Percentiles rank a stretch among this genome's conserved stretches.
phyloP scores from a whole-genome alignment of 2,113 vertebrate genomes.

The Cyprinodon tularosa region DNA sequence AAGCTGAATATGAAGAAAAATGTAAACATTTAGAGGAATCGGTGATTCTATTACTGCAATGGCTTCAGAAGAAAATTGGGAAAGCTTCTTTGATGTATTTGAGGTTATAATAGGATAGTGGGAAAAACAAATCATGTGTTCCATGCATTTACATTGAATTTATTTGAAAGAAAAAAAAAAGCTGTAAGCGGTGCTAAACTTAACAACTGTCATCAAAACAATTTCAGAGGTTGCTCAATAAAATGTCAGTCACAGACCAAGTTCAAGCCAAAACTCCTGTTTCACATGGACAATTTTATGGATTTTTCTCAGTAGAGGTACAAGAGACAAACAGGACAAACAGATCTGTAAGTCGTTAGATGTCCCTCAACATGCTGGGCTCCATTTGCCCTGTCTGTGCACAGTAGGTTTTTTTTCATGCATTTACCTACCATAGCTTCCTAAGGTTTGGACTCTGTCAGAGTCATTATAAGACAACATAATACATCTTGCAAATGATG shows the following conservation, averaged over 20 bases:
- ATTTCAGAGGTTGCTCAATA: conserved; percentile 31
- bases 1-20: neutral
- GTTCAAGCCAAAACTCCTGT: conserved; percentile 29
- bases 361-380: conserved; percentile 50
- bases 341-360: conserved; percentile 28
- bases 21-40: too few relatives aligned
- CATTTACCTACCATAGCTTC: conserved; percentile 39
- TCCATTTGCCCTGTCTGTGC: conserved; percentile 43
- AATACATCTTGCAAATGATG: conserved; percentile 26
- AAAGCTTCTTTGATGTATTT: conserved; percentile 11
- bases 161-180: neutral
- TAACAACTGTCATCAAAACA: conserved; percentile 16
- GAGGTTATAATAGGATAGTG: conserved; percentile 13
- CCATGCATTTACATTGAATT: conserved; percentile 1
- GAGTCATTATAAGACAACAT: conserved; percentile 16
- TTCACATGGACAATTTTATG: conserved; percentile 7
- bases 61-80: neutral
- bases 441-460: conserved; percentile 11
- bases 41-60: too few relatives aligned
- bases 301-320: conserved; percentile 10
- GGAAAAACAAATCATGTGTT: neutral
- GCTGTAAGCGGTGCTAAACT: conserved; percentile 1
- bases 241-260: conserved; percentile 26
- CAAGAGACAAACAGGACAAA: conserved; percentile 21
- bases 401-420: conserved; percentile 39